Conservation (phyloP, 2,888 invertebrate species). For the Schizaphis graminum region DNA sequence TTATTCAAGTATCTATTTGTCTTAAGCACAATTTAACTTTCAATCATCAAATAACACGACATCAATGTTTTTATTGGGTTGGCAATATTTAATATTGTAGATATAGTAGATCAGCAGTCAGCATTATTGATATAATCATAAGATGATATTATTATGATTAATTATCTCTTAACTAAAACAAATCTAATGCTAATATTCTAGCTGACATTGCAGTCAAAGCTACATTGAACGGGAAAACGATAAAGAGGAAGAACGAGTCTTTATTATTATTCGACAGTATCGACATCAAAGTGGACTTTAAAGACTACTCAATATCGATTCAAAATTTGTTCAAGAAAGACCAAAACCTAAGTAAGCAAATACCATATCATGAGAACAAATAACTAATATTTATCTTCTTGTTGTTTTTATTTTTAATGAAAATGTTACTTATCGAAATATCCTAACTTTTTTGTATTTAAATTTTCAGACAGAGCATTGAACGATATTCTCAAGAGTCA, state of each 20-base stretch:
- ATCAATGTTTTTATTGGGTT: background rate
- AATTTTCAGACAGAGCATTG: slow-evolving; percentile 71
- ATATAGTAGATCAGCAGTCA: background rate
- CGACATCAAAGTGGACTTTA: slow-evolving; percentile 73
- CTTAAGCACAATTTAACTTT: background rate
- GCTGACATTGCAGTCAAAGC: slow-evolving; percentile 74
- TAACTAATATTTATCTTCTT: background rate
- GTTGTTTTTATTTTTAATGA: background rate
- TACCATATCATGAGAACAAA: background rate
- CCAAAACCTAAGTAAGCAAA: slow-evolving; percentile 73
- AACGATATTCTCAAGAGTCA: slow-evolving; percentile 77
- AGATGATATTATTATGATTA: background rate
- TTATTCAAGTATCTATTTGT: background rate
- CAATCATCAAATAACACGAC: background rate
- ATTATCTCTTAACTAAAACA: background rate
- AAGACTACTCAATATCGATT: slow-evolving; percentile 74
- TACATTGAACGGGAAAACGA: slow-evolving; percentile 72
- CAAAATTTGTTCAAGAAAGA: slow-evolving; percentile 77
- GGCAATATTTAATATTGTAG: background rate
- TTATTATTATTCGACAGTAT: slow-evolving; percentile 74
- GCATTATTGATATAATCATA: background rate
- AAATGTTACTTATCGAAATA: background rate
- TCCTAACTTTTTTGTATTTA: background rate
- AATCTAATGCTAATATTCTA: slow-evolving; percentile 66
- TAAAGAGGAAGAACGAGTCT: slow-evolving; percentile 72